phyloP scores from a whole-genome alignment of 2,888 invertebrate genomes.

The Lithosia quadra region DNA sequence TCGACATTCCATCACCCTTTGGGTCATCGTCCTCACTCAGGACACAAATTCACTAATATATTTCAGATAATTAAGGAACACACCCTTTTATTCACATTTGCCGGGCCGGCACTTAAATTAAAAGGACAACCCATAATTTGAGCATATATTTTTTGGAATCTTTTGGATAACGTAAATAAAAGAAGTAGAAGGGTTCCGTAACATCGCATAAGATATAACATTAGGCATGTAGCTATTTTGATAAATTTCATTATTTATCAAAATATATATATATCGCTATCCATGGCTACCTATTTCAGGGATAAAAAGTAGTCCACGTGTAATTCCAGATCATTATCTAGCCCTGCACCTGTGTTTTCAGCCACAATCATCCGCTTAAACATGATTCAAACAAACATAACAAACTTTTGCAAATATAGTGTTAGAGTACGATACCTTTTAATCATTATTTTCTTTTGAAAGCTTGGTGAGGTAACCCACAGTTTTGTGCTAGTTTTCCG shows the following conservation, averaged over 20 bases:
- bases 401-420: no score
- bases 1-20: constrained; percentile 47
- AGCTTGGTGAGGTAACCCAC: background rate
- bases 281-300: no score
- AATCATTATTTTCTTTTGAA: no score
- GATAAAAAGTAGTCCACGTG: no score
- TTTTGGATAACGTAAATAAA: background rate
- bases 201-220: background rate
- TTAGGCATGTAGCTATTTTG: no score
- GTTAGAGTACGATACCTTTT: no score
- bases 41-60: constrained; percentile 40
- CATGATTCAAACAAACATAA: no score
- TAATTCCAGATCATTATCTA: no score
- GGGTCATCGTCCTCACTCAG: constrained; percentile 2
- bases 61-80: constrained; percentile 47
- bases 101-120: constrained; percentile 34
- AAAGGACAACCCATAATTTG: constrained; percentile 28
- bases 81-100: constrained; percentile 40
- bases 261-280: no score
- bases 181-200: background rate
- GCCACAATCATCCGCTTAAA: no score
- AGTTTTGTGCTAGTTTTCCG: background rate
- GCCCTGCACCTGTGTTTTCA: no score
- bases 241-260: no score
- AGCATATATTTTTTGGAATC: constrained; percentile 11